Evolutionary conservation across 2,797 vertebrate genomes (phyloP).

Genomic region (Pitangus sulphuratus): DNA sequence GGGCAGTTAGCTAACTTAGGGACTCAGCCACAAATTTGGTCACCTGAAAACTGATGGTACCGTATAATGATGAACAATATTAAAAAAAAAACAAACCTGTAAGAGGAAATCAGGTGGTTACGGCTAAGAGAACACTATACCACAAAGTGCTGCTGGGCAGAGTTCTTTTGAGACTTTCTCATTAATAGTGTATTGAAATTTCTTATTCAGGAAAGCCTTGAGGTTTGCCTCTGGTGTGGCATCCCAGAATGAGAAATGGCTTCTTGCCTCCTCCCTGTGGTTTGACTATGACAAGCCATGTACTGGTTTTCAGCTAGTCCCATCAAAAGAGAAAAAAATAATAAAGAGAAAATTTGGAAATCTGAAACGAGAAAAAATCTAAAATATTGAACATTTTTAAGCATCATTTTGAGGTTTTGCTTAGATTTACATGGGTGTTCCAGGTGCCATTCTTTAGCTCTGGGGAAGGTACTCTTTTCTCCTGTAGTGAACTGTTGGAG

Average conservation of each 20-base stretch:
- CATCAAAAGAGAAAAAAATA: neutral
- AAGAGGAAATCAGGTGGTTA: neutral
- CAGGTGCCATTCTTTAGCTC: neutral
- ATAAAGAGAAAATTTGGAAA: neutral
- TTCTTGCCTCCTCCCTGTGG: neutral
- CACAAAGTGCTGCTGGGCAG: neutral
- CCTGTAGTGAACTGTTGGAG: neutral
- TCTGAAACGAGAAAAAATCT: neutral
- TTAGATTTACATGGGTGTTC: neutral
- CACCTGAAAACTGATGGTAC: neutral
- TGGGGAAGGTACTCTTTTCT: neutral
- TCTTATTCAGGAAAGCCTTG: neutral
- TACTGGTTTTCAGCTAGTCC: neutral
- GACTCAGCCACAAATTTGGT: neutral
- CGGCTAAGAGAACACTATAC: neutral
- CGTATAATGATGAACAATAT: neutral
- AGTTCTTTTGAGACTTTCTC: neutral
- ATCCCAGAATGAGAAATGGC: neutral
- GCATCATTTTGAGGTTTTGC: neutral
- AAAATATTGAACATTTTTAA: neutral
- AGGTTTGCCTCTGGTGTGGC: neutral
- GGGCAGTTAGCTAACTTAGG: neutral
- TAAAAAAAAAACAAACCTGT: accelerated
- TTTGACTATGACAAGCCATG: neutral
- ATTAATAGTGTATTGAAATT: neutral